Base-by-base conservation (phyloP, 1,140 invertebrate species). In the Hylaeus anthracinus region DNA sequence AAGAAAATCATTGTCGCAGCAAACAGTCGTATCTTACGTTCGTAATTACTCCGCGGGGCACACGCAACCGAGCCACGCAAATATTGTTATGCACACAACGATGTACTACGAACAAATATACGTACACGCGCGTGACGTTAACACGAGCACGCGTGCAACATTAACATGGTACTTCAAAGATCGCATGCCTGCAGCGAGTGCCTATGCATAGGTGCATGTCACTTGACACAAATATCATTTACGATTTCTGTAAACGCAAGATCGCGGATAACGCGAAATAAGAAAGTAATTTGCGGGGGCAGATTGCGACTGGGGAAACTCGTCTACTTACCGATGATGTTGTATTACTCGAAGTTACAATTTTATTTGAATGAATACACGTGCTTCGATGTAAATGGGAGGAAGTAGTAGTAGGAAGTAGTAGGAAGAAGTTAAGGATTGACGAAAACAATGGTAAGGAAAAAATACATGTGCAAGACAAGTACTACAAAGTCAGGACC, bases 121-220 rank as follows among this genome's bases (percentile, higher is more conserved):
- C 37, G 37, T n/a, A 41, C 14, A 56, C 69, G 51, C 53, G 5
- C 8, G 55, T 71, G 53, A 26, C 53, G 14, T 71, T 15, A 55
- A 56, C 51, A 43, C 53, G 69, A 43, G 53, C 69, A 71, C 26
- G 39, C 53, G 69, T 58, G 53, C 72, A 58, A 63, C 56, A 79
- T 75, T 66, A 75, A 66, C 73, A 66, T 66, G 64, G 41, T 37
- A 56, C 63, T 66, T 53, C 15, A 66, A 66, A 56, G 63, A 66
- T 75, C 15, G 73, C 63, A 63, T 75, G 73, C 53, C 39, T 45
- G 26, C 48, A 1, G 2, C 15, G 12, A 53, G 48, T 65, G 43
- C n/a, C 41, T 39, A 5, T 12, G 45, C n/a, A 10, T 14, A 2
- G 45, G 60, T 37, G 9, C 26, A 26, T 9, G 37, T 64, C 51